Evolutionary conservation across 35 echinoderm and acorn worm species (phyloP), one percentile per base, ranked within the genome.

Genomic region (Ptychodera flava): DNA sequence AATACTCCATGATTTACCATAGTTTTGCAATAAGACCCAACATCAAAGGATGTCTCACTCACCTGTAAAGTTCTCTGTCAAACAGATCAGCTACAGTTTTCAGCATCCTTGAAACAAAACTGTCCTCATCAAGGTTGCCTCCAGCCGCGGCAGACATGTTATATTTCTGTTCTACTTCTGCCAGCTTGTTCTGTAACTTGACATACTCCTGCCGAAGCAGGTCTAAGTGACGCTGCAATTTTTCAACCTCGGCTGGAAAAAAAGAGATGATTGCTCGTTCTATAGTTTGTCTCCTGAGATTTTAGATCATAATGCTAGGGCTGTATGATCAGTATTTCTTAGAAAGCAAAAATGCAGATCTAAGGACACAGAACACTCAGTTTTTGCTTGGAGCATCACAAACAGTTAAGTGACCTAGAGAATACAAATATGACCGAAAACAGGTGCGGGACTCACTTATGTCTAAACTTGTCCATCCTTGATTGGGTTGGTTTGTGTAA

Each of bases 61-160:
- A 97, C 95, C 95, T 97, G 88, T 97, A 97, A 0, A 94, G 36
- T 64, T 97, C 95, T 38, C 93, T 97, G 79, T 97, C 95, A 88
- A 97, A 97, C 33, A 97, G 85, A 87, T 97, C 92, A 16, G 95
- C 95, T 30, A 97, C 92, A 31, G 92, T 94, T 1, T 80, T 79
- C 35, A 97, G 90, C 0, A 97, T 87, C 75, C 83, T 78, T 36
- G 95, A 90, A 35, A 97, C 92, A 85, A 97, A 97, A 78, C 93
- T 97, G 79, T 93, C 92, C 31, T 97, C 95, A 15, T 90, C 90
- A 14, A 80, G 87, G 27, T 87, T 89, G 30, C 87, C 84, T 36
- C 83, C 87, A 0, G 89, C 79, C 0, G 95, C 95, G 1, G 89
- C 88, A 34, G 90, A 92, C 34, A 97, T 85, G 90, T 94, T 88